Evolutionary conservation across 2,113 vertebrate species (phyloP), one percentile per base, ranked within the genome.

Genomic region (Eulacestoma nigropectus): DNA sequence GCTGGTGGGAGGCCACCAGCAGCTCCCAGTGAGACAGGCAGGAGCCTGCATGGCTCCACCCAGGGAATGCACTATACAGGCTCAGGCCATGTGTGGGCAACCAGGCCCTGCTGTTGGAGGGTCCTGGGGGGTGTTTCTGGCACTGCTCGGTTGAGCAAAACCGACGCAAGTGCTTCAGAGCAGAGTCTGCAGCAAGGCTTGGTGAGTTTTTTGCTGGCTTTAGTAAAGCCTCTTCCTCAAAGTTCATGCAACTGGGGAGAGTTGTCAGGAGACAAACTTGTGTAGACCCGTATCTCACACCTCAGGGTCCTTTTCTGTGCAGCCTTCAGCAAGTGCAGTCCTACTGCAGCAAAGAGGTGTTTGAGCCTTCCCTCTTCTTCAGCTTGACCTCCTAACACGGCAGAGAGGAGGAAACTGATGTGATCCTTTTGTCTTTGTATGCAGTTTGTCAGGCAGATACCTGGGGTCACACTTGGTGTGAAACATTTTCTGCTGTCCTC

Each of bases 71-170:
- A 11, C 23, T 25, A 5, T 23, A 18, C 4, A 7, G 59, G 39
- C 49, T 60, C 3, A 11, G 14, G 8, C 0, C 0, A 14, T 15
- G 55, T 44, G n/a, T 11, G 19, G 29, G 67, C 72, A 89, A 30
- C 53, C 12, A 2, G 72, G 57, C 39, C 35, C 64, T 56, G 1
- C 63, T 89, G 26, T 20, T 41, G 10, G 16, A 44, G 53, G 32
- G 62, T 44, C n/a, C 25, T 53, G 65, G 27, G 30, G 32, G 16
- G 7, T 64, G 53, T 47, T 65, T 53, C 8, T 60, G 4, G 64
- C 9, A 1, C 57, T 16, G 35, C 17, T 15, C 50, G 42, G 44
- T n/a, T 33, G 56, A 50, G 49, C 13, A 46, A 21, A 89, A 67
- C 42, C 0, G 0, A 74, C 7, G 0, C 6, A 16, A 44, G 29